A percentile compares a stretch with the other conserved stretches of the same genome.
These are phyloP conservation scores for Ursus arctos DNA, from an alignment of 2,113 vertebrate genomes.

Conservation along the genomic window DNA sequence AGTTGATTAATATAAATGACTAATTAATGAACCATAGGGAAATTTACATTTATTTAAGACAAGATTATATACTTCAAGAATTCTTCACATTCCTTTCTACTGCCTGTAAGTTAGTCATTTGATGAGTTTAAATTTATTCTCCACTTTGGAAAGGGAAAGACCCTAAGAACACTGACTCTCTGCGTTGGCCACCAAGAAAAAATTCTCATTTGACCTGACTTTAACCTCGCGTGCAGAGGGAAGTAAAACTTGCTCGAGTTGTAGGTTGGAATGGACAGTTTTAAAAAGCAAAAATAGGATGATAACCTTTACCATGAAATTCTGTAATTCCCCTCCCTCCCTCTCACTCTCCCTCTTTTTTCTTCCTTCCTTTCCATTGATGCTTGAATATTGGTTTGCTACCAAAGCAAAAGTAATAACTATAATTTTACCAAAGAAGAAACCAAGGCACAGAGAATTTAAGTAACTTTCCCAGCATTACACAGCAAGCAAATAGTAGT, in stretches of 20 bases:
- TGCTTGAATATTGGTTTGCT: not conserved
- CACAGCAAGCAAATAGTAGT: not conserved
- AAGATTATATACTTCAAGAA: not conserved
- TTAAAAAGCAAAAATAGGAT: not conserved
- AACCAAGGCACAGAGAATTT: not conserved
- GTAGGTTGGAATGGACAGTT: not conserved
- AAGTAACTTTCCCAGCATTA: not conserved
- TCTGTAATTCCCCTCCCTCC: not conserved
- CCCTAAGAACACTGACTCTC: not conserved
- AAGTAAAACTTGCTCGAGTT: not conserved
- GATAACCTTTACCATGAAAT: not conserved
- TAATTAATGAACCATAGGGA: not conserved
- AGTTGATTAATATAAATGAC: not conserved
- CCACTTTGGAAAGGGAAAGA: not conserved
- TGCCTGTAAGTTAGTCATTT: not conserved
- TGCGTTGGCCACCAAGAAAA: not conserved
- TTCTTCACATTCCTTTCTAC: not conserved
- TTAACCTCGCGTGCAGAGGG: not conserved
- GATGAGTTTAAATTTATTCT: not conserved
- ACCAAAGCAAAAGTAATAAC: not conserved
- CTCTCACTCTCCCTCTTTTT: not conserved
- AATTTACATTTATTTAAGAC: not conserved
- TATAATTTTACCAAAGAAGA: not conserved
- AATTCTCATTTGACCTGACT: not conserved
- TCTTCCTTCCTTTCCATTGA: not conserved